Conservation (phyloP, 2,797 vertebrate species). For the Pseudopleuronectes americanus region DNA sequence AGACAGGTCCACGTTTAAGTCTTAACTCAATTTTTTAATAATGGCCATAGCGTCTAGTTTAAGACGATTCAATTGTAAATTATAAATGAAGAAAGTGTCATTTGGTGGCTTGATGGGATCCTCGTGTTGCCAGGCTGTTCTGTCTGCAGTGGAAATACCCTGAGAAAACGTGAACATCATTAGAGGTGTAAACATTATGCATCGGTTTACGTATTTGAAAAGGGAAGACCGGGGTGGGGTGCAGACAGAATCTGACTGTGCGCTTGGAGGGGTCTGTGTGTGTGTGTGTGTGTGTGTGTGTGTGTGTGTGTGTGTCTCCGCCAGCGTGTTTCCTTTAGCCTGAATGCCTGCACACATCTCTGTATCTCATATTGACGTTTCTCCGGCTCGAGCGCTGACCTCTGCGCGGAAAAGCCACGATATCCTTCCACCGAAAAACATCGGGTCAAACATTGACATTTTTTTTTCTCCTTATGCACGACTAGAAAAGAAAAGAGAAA, state of each 20-base stretch:
- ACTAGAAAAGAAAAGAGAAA: slow-evolving; percentile 21
- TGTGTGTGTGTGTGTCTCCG: slow-evolving; percentile 16
- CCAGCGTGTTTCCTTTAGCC: slow-evolving; percentile 54
- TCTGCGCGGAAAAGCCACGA: slow-evolving; percentile 52
- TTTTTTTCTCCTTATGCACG: slow-evolving; percentile 37
- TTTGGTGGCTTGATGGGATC: too few relatives aligned
- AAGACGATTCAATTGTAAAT: too few relatives aligned
- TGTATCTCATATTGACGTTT: slow-evolving; percentile 67
- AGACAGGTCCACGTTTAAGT: too few relatives aligned
- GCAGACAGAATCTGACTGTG: neutral
- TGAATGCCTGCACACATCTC: slow-evolving; percentile 56
- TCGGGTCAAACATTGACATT: slow-evolving; percentile 70
- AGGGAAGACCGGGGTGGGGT: neutral
- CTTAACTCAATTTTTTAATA: too few relatives aligned
- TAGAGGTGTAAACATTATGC: neutral
- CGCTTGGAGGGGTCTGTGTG: slow-evolving; percentile 4
- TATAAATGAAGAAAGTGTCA: too few relatives aligned
- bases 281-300: slow-evolving; percentile 23
- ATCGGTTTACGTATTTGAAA: neutral
- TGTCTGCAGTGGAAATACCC: too few relatives aligned
- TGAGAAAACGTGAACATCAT: too few relatives aligned
- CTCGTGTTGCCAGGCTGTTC: too few relatives aligned
- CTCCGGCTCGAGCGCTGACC: slow-evolving; percentile 60
- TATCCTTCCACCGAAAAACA: slow-evolving; percentile 60
- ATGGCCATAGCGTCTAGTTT: too few relatives aligned